Evolutionary conservation across 1,140 invertebrate genomes (phyloP).

Genomic region (Hestina assimilis): DNA sequence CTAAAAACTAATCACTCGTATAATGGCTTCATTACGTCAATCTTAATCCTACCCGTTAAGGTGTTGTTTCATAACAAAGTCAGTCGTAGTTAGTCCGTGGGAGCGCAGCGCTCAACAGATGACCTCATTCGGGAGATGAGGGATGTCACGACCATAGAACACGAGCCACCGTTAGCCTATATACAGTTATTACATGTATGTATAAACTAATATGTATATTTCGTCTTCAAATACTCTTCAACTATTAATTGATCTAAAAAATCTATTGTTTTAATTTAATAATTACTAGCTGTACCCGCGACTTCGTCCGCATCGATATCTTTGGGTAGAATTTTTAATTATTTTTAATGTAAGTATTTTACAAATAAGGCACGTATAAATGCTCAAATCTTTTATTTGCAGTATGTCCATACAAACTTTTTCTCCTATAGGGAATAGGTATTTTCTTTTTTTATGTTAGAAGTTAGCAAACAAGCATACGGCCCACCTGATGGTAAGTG

Average conservation of each 20-base stretch:
- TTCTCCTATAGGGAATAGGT: no score
- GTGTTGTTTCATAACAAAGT: conserved; percentile 23
- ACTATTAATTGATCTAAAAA: neutral
- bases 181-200: neutral
- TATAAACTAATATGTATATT: neutral
- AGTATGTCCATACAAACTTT: no score
- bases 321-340: no score
- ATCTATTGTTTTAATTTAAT: neutral
- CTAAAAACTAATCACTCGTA: neutral
- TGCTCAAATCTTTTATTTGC: no score
- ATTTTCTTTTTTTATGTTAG: no score
- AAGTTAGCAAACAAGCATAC: no score
- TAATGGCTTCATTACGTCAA: neutral
- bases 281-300: neutral
- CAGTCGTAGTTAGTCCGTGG: conserved; percentile 36
- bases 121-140: conserved; percentile 23
- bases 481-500: no score
- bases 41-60: conserved; percentile 13
- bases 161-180: conserved; percentile 23
- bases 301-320: no score
- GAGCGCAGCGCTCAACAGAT: conserved; percentile 24
- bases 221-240: neutral
- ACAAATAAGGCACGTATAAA: no score
- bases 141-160: conserved; percentile 39
- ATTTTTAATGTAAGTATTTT: no score